Evolutionary conservation across 2,888 invertebrate genomes (phyloP), one percentile per base, ranked within the genome.

Genomic region (Lathronympha strigana): DNA sequence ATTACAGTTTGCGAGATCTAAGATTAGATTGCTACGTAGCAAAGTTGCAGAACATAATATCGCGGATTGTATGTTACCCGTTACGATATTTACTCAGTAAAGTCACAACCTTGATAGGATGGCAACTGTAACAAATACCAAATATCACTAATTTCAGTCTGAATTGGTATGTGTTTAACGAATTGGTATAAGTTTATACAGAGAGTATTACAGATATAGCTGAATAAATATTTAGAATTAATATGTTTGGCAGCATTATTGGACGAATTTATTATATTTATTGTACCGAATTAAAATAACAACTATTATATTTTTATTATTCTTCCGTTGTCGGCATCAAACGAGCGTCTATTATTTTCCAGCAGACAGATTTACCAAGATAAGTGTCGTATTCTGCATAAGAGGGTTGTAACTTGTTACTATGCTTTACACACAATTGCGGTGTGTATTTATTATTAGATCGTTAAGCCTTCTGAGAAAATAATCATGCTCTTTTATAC

Each of bases 71-170:
- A 31, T 21, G 23, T 25, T 13, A 19, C 6, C 17, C 9, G 5
- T 38, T 38, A 54, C 17, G 54, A 31, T 33, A 61, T 60, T 61
- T 64, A 43, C 67, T 70, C 25, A 57, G 68, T 66, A 66, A 64
- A 66, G 50, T 75, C 75, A 75, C 75, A 75, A 75, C 75, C 73
- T 69, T 63, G 61, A 55, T 63, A 67, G 73, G 72, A 73, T 73
- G 75, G 75, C 66, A 69, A 67, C 50, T 69, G 61, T 68, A 67
- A 67, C 38, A 66, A 54, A 61, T 60, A 67, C 62, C 31, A 51
- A 31, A 38, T 55, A 53, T 67, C 67, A 67, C 31, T 45, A 31
- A 38, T 55, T 58, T 67, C 67, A 67, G 61, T 63, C 64, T 53
- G 28, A 53, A 61, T 57, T 49, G 23, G 28, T 47, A 53, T 53